Percentiles rank a stretch among this genome's conserved stretches.
These are phyloP conservation scores for Suillia variegata DNA, from an alignment of 2,888 invertebrate species.

Conservation along the genomic window DNA sequence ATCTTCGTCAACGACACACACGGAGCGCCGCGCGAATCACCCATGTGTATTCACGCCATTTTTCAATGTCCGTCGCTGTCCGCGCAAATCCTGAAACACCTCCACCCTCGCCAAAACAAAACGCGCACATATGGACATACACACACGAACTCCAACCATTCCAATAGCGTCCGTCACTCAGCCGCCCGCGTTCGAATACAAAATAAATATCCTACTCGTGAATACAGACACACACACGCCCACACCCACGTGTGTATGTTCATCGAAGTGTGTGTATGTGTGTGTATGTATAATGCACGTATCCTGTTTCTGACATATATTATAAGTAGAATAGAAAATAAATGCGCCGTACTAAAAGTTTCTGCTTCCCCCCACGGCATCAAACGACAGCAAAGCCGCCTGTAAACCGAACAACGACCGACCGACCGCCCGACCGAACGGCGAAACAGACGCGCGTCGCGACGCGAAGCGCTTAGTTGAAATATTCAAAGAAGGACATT, in stretches of 20 bases:
- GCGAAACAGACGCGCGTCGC: constrained; percentile 29
- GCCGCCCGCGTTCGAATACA: constrained; percentile 42
- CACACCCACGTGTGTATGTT: constrained; percentile 18
- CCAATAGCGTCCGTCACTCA: constrained; percentile 30
- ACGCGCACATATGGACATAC: constrained; percentile 23
- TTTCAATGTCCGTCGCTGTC: constrained; percentile 48
- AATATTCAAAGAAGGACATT: constrained; percentile 57
- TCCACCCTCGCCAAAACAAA: neutral
- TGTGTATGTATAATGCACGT: constrained; percentile 39
- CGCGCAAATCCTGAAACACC: constrained; percentile 25
- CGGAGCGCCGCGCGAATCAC: constrained; percentile 44
- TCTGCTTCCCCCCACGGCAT: constrained; percentile 31
- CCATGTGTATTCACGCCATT: constrained; percentile 50
- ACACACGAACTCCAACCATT: constrained; percentile 36
- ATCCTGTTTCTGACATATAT: constrained; percentile 58
- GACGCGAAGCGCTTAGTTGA: constrained; percentile 51
- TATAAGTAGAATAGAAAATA: constrained; percentile 57
- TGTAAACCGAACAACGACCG: neutral
- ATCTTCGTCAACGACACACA: constrained; percentile 17
- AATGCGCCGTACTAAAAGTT: constrained; percentile 53
- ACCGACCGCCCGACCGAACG: neutral
- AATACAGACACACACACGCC: constrained; percentile 31
- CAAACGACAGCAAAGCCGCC: constrained; percentile 28
- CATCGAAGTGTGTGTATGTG: constrained; percentile 43
- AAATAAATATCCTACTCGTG: constrained; percentile 52